Conservation (phyloP, 2,113 vertebrate genomes). For the Tetrax tetrax region DNA sequence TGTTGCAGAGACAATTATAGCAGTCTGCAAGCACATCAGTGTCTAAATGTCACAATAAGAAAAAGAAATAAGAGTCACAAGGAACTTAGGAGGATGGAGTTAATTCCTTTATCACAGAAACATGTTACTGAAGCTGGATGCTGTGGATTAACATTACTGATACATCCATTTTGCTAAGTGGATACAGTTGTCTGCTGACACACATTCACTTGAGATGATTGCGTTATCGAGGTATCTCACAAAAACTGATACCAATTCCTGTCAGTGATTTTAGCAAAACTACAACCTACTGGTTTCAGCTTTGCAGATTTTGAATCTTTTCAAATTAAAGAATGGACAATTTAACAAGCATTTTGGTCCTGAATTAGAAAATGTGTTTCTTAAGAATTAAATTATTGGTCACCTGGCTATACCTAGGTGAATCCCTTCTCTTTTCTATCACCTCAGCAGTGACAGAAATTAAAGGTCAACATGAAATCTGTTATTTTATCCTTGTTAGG, state of each 20-base stretch:
- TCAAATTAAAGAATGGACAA: background rate
- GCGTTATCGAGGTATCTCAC: background rate
- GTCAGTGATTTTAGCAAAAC: background rate
- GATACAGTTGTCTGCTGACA: background rate
- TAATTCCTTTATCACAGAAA: conserved; percentile 18
- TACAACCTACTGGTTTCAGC: background rate
- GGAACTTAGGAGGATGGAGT: background rate
- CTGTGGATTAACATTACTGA: conserved; percentile 2
- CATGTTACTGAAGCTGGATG: background rate
- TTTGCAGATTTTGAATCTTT: background rate
- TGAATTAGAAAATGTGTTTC: background rate
- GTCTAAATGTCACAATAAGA: background rate
- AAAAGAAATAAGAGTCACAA: background rate
- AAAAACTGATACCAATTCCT: background rate
- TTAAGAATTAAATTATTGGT: background rate
- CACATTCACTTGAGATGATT: background rate
- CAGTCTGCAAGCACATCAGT: background rate
- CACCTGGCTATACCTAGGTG: background rate
- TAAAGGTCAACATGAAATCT: background rate
- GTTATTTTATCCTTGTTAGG: background rate
- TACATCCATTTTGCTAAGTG: conserved; percentile 9
- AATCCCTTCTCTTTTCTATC: background rate
- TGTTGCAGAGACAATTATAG: background rate
- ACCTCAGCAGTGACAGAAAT: background rate
- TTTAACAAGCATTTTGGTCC: background rate